Conservation (phyloP, 2,797 vertebrate species). For the Knipowitschia caucasica region DNA sequence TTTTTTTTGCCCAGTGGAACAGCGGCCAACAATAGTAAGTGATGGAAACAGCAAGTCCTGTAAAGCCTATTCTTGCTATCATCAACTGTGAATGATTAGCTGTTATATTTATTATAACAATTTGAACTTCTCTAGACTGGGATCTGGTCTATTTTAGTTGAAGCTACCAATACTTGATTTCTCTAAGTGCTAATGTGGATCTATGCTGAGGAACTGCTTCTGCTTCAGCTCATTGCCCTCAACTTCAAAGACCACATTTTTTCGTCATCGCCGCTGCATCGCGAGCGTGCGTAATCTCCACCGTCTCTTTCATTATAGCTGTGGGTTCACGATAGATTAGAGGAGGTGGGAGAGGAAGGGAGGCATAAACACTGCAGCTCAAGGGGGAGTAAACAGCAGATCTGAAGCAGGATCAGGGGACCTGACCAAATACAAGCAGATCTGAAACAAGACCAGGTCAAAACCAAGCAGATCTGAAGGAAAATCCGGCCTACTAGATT, state of each 20-base stretch:
- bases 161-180: no score
- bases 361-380: constrained; percentile 58
- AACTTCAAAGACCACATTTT: constrained; percentile 51
- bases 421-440: constrained; percentile 31
- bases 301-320: constrained; percentile 46
- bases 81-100: no score
- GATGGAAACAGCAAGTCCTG: no score
- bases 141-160: no score
- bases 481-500: not conserved
- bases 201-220: no score
- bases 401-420: constrained; percentile 25
- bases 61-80: no score
- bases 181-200: no score
- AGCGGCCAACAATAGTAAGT: no score
- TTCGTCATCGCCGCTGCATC: constrained; percentile 38
- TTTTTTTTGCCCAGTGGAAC: no score
- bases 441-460: constrained; percentile 24
- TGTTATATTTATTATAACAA: no score
- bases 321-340: constrained; percentile 40
- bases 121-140: no score
- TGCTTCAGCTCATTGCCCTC: constrained; percentile 23
- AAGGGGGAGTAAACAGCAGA: constrained; percentile 49
- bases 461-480: constrained; percentile 52
- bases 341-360: constrained; percentile 51
- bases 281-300: constrained; percentile 52